phyloP scores from a whole-genome alignment of 1,140 invertebrate genomes.

The Cardiocondyla obscurior region DNA sequence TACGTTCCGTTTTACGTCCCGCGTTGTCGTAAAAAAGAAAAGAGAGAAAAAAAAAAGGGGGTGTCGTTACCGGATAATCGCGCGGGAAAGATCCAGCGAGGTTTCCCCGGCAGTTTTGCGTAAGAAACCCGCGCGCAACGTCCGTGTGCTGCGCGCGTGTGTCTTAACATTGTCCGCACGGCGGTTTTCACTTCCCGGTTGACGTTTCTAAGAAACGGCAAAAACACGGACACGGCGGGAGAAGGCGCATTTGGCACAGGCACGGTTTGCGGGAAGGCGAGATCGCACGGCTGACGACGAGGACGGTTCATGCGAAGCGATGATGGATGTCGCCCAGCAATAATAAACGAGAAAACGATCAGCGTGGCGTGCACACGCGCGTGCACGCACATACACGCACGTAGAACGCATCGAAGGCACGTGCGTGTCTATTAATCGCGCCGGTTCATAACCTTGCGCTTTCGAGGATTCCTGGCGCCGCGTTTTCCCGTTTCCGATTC shows the following conservation, averaged over 20 bases:
- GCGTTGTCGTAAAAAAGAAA: too few relatives aligned
- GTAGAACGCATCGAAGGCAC: slow-evolving; percentile 32
- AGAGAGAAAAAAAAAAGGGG: too few relatives aligned
- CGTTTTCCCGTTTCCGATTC: too few relatives aligned
- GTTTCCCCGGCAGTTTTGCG: not conserved
- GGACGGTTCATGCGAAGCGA: slow-evolving; percentile 4
- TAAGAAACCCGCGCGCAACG: too few relatives aligned
- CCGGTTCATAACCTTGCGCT: not conserved
- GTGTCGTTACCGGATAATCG: too few relatives aligned
- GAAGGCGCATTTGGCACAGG: not conserved
- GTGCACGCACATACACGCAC: not conserved
- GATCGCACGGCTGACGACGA: too few relatives aligned
- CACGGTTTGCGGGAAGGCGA: too few relatives aligned
- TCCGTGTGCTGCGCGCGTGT: not conserved
- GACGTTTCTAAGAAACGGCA: not conserved
- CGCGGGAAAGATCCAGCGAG: too few relatives aligned
- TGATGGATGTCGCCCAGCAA: not conserved
- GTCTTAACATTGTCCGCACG: not conserved
- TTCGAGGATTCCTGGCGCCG: not conserved
- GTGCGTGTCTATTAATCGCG: slow-evolving; percentile 17
- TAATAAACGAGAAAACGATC: slow-evolving; percentile 13
- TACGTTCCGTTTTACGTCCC: too few relatives aligned
- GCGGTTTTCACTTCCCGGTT: not conserved
- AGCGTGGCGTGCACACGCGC: not conserved
- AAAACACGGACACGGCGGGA: too few relatives aligned